phyloP scores from a whole-genome alignment of 2,888 invertebrate species.

The Stegophylla sp. region DNA sequence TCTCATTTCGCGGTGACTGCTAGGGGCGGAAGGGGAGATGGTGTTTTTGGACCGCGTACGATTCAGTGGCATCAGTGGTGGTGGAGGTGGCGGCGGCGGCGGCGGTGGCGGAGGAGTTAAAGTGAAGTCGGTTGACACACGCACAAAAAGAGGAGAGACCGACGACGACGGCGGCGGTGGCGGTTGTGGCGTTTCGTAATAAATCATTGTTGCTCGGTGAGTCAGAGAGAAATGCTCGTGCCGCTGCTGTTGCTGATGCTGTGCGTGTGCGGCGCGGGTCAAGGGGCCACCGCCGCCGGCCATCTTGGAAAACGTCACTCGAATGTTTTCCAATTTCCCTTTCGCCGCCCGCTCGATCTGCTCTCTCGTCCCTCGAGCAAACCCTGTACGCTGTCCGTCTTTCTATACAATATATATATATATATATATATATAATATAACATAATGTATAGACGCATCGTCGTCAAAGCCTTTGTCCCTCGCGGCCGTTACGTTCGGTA shows the following conservation, averaged over 20 bases:
- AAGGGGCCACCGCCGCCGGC: constrained; percentile 60
- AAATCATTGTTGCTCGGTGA: constrained; percentile 61
- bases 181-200: constrained; percentile 58
- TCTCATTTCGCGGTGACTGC: neutral
- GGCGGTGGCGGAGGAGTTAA: neutral
- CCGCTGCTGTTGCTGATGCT: too few species aligned
- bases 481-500: constrained; percentile 5
- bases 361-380: constrained; percentile 1
- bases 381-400: constrained; percentile 1
- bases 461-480: constrained; percentile 37
- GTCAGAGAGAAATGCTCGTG: constrained; percentile 52
- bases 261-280: constrained; percentile 58
- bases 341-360: constrained; percentile 8
- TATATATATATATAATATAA: neutral
- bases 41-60: constrained; percentile 27
- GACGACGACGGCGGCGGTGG: neutral
- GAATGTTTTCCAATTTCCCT: constrained; percentile 62
- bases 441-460: neutral
- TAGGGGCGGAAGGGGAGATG: neutral
- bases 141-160: constrained; percentile 19
- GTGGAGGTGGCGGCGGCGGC: neutral
- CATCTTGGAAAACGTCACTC: constrained; percentile 62
- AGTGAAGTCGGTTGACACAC: constrained; percentile 34
- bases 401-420: too few species aligned
- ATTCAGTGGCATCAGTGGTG: too few species aligned